Evolutionary conservation across 2,888 invertebrate genomes (phyloP).

Genomic region (Cactoblastis cactorum): DNA sequence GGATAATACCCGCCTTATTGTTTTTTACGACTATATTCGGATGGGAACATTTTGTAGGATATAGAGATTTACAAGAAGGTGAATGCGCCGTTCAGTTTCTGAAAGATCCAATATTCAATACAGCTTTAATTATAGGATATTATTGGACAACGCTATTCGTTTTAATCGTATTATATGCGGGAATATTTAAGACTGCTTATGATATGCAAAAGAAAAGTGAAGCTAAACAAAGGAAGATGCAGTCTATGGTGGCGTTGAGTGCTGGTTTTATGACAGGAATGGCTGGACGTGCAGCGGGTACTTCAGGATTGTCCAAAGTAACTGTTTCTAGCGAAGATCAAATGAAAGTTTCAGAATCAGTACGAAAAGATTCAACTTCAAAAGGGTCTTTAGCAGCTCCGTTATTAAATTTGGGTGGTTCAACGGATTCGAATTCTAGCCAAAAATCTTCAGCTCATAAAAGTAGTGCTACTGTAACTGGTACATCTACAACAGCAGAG

Average conservation of each 20-base stretch:
- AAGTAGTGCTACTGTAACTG: slow-evolving; percentile 78
- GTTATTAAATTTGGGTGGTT: slow-evolving; percentile 60
- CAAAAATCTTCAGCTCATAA: slow-evolving; percentile 80
- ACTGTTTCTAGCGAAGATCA: slow-evolving; percentile 86
- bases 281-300: slow-evolving; percentile 92
- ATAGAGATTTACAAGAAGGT: slow-evolving; percentile 90
- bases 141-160: slow-evolving; percentile 99
- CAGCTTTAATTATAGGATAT: slow-evolving; percentile 96
- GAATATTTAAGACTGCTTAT: slow-evolving; percentile 98
- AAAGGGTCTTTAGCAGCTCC: slow-evolving; percentile 65
- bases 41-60: slow-evolving; percentile 98
- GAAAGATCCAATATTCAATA: slow-evolving; percentile 98
- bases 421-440: slow-evolving; percentile 80
- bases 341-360: slow-evolving; percentile 72
- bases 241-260: slow-evolving; percentile 94
- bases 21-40: slow-evolving; percentile 99
- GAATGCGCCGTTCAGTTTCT: slow-evolving; percentile 98
- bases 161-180: slow-evolving; percentile 96
- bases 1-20: slow-evolving; percentile 96
- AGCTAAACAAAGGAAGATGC: slow-evolving; percentile 97
- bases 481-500: slow-evolving; percentile 76
- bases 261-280: slow-evolving; percentile 95
- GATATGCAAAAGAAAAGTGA: slow-evolving; percentile 98
- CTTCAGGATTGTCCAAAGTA: slow-evolving; percentile 89
- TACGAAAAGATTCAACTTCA: slow-evolving; percentile 60